phyloP scores from a whole-genome alignment of 2,888 invertebrate genomes.

The Adela reaumurella region DNA sequence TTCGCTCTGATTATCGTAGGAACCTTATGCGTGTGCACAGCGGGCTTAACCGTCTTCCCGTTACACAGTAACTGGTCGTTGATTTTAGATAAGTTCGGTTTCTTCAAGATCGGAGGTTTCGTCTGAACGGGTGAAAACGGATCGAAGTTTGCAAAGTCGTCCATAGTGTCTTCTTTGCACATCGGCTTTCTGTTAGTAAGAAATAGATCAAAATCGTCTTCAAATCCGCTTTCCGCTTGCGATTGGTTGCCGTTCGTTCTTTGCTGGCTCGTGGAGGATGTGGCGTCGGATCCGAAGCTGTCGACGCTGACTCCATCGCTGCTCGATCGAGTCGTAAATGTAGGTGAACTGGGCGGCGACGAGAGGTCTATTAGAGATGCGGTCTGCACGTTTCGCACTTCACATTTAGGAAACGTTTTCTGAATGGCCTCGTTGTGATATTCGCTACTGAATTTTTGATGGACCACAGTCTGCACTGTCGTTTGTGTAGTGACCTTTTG shows the following conservation, averaged over 20 bases:
- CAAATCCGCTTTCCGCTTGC: conserved; percentile 76
- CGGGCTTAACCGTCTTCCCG: conserved; percentile 39
- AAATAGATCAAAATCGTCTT: conserved; percentile 76
- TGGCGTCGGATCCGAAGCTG: conserved; percentile 72
- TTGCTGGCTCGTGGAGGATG: conserved; percentile 53
- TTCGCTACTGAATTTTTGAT: conserved; percentile 20
- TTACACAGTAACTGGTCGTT: conserved; percentile 58
- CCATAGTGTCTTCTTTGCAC: conserved; percentile 37
- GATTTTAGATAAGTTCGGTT: conserved; percentile 57
- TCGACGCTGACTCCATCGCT: conserved; percentile 73
- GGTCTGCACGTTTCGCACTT: conserved; percentile 40
- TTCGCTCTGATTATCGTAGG: conserved; percentile 76
- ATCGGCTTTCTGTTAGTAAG: conserved; percentile 42
- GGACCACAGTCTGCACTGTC: conserved; percentile 1
- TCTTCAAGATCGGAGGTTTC: conserved; percentile 40
- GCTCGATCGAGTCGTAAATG: conserved; percentile 69
- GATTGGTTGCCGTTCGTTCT: conserved; percentile 61
- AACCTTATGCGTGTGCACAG: conserved; percentile 40
- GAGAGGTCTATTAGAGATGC: conserved; percentile 67
- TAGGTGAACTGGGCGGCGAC: conserved; percentile 72
- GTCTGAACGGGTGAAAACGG: conserved; percentile 47
- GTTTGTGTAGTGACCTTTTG: not conserved
- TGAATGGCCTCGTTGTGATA: conserved; percentile 28
- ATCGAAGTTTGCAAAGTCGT: conserved; percentile 53
- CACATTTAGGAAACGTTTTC: conserved; percentile 46